Evolutionary conservation across 2,113 vertebrate genomes (phyloP).

Genomic region (Castor canadensis): DNA sequence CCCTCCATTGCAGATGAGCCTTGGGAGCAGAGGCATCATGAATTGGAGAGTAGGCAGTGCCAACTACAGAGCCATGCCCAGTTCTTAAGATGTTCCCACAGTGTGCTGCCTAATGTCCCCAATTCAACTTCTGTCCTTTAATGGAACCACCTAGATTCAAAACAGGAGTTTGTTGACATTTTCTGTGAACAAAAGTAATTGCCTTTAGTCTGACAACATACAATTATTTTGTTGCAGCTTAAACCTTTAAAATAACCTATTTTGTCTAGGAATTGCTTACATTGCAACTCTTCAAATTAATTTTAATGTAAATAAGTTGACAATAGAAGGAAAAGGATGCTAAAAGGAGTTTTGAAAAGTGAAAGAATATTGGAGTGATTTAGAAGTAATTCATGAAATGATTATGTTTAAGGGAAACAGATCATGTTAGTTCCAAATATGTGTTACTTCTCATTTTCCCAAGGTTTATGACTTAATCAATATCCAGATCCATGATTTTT

Average conservation of each 20-base stretch:
- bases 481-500: background rate
- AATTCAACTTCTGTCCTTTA: slow-evolving; percentile 68
- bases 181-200: background rate
- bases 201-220: background rate
- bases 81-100: slow-evolving; percentile 69
- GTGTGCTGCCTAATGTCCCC: slow-evolving; percentile 58
- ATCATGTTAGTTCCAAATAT: background rate
- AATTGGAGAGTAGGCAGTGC: slow-evolving; percentile 53
- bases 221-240: background rate
- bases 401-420: slow-evolving; percentile 14
- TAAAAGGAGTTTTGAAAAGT: slow-evolving; percentile 1
- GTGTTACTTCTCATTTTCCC: background rate
- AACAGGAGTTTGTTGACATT: slow-evolving; percentile 44
- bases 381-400: background rate
- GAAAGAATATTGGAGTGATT: slow-evolving; percentile 5
- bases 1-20: slow-evolving; percentile 47
- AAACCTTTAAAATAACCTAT: background rate
- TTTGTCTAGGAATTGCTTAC: background rate
- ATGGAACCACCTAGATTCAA: slow-evolving; percentile 63
- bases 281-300: background rate
- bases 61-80: slow-evolving; percentile 60
- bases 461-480: background rate
- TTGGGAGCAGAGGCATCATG: slow-evolving; percentile 66
- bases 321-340: background rate
- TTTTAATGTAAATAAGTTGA: background rate